These are phyloP conservation scores for Aleiodes sp. DNA, from an alignment of 1,140 invertebrate species.

Conservation along the genomic window DNA sequence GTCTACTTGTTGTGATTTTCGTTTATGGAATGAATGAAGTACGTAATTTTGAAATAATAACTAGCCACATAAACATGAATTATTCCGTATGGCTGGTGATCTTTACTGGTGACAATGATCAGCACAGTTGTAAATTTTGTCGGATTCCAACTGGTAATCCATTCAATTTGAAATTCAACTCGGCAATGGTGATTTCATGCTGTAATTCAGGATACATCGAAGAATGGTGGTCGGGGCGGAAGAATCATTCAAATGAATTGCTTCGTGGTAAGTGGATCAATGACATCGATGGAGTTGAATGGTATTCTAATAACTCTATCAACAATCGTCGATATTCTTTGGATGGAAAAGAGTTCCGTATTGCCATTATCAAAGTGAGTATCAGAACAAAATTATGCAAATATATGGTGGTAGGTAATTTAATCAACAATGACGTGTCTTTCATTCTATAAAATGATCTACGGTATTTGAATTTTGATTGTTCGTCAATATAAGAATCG, in stretches of 20 bases:
- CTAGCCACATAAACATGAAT: slow-evolving; percentile 34
- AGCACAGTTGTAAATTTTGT: slow-evolving; percentile 29
- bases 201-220: slow-evolving; percentile 29
- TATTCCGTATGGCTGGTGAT: slow-evolving; percentile 43
- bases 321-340: slow-evolving; percentile 14
- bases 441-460: too few species aligned
- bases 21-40: slow-evolving; percentile 26
- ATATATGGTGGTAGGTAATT: too few species aligned
- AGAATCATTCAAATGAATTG: neutral
- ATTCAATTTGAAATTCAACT: slow-evolving; percentile 39
- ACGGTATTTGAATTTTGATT: too few species aligned
- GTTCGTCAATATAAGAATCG: neutral
- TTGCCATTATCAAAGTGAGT: slow-evolving; percentile 22
- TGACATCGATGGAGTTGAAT: neutral
- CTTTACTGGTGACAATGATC: slow-evolving; percentile 30
- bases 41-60: slow-evolving; percentile 30
- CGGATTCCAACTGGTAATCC: slow-evolving; percentile 30
- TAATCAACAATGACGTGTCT: too few species aligned
- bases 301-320: neutral
- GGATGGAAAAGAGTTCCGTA: slow-evolving; percentile 4
- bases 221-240: slow-evolving; percentile 41
- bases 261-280: slow-evolving; percentile 14
- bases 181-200: slow-evolving; percentile 44
- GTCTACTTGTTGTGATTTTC: slow-evolving; percentile 44
- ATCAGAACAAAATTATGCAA: too few species aligned